Base-by-base conservation (phyloP, 2,113 vertebrate species). In the Electrona antarctica region DNA sequence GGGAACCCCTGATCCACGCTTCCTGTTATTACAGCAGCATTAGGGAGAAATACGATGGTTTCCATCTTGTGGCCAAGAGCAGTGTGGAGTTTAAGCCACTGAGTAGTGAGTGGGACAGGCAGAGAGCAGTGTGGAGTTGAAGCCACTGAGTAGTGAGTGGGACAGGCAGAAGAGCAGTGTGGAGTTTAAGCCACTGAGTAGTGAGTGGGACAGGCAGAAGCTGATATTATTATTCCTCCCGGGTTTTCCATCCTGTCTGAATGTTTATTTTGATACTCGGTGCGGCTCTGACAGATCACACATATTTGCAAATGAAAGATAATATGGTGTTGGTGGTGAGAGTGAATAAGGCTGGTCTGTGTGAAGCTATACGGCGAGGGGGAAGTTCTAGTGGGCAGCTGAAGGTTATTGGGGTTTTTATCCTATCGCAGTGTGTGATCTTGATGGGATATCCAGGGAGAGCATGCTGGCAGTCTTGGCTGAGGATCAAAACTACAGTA, bases 401-500 rank as follows among this genome's bases (percentile, higher is more conserved):
- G 52, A 56, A 8, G 55, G 54, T 55, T 57, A 21, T 55, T 41
- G 8, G 6, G n/a, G 29, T 61, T 70, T 11, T 60, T 68, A 59
- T 59, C 54, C n/a, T 41, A 64, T 78, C 85, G 74, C 49, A 10
- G 68, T 83, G 87, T 84, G 87, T 67, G 85, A 85, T 87, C 84
- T 64, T 86, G 78, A 90, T 86, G 88, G 60, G 82, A 76, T 85
- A 85, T 72, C 86, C 89, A 91, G 80, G 75, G 67, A 62, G 76
- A 58, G 0, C 2, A 21, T 74, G 76, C 58, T 78, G 85, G 71
- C 71, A 79, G 72, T 62, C 49, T 48, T 79, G 85, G 80, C 81
- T 33, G 62, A 29, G 13, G 67, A 62, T 71, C 78, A 60, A 71
- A 9, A 63, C 13, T 50, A 41, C 33, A 41, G 33, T 41, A 50